Base-by-base conservation (phyloP, 2,797 vertebrate genomes). In the Darevskia mixta region DNA sequence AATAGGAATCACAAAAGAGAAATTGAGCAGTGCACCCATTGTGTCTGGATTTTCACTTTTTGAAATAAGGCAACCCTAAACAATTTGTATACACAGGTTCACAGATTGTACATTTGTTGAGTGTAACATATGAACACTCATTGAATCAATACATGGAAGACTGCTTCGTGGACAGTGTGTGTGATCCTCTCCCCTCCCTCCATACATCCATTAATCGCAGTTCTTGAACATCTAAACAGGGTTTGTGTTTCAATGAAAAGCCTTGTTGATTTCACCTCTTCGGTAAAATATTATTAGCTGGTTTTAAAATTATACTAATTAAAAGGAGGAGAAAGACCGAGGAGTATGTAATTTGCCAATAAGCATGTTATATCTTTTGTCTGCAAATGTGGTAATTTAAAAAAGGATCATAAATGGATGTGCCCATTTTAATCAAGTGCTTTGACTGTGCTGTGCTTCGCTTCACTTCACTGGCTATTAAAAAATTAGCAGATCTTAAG, bases 401-500 rank as follows among this genome's bases (percentile, higher is more conserved):
- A 87, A 95, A 95, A 88, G 96, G 92, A 93, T 89, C 43, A 23
- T 29, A 49, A 87, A 89, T 15, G n/a, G 61, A 79, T 83, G 89
- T 89, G 85, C 80, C 76, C 86, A 25, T 94, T 83, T 95, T 86
- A 81, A 89, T 96, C 67, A 82, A 94, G 45, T 84, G 83, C 85
- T 79, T 95, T 92, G 83, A 86, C 72, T 75, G 55, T 73, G 95
- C 94, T 94, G 85, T 41, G 78, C 80, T 86, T 92, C 67, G 58
- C 86, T 94, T 90, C 88, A 9, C 38, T 87, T 87, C 71, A 93
- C 69, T 75, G 90, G 81, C 78, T 89, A 92, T 94, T 92, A 93
- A 82, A 89, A 89, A 82, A 87, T 15, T 89, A 93, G 93, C n/a
- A 20, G 81, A 69, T 83, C 88, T 87, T 92, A 93, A 87, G 93